phyloP scores from a whole-genome alignment of 2,888 invertebrate species.

The Alsophila aescularia region DNA sequence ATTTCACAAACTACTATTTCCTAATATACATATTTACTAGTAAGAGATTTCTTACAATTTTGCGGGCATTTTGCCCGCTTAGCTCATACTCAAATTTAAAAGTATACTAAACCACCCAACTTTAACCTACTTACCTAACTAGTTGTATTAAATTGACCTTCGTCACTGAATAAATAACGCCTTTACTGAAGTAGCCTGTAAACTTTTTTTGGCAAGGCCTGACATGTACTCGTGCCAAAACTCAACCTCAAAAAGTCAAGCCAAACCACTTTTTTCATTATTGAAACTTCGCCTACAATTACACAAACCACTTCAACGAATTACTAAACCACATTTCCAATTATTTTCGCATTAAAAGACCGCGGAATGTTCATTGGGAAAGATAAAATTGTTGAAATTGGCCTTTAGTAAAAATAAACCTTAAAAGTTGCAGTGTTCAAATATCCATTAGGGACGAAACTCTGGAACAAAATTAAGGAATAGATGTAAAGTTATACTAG shows the following conservation, averaged over 20 bases:
- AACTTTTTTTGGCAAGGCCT: constrained; percentile 3
- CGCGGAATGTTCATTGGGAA: constrained; percentile 47
- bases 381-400: constrained; percentile 45
- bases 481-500: constrained; percentile 12
- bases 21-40: too few relatives aligned
- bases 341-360: constrained; percentile 50
- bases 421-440: constrained; percentile 37
- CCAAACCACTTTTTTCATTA: constrained; percentile 24
- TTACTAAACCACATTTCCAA: constrained; percentile 22
- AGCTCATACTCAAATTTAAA: too few relatives aligned
- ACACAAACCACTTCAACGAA: constrained; percentile 4
- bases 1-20: too few relatives aligned
- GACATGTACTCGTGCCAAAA: neutral
- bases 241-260: constrained; percentile 3
- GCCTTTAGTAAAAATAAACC: constrained; percentile 35
- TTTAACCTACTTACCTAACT: neutral
- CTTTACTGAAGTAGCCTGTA: neutral
- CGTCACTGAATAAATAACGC: too few relatives aligned
- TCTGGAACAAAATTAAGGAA: constrained; percentile 23
- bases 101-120: too few relatives aligned
- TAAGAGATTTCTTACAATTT: too few relatives aligned
- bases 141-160: constrained; percentile 8
- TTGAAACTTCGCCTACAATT: constrained; percentile 9
- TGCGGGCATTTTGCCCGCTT: too few relatives aligned
- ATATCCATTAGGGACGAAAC: constrained; percentile 41